Evolutionary conservation across 2,888 invertebrate species (phyloP).

Genomic region (Craniophora ligustri): DNA sequence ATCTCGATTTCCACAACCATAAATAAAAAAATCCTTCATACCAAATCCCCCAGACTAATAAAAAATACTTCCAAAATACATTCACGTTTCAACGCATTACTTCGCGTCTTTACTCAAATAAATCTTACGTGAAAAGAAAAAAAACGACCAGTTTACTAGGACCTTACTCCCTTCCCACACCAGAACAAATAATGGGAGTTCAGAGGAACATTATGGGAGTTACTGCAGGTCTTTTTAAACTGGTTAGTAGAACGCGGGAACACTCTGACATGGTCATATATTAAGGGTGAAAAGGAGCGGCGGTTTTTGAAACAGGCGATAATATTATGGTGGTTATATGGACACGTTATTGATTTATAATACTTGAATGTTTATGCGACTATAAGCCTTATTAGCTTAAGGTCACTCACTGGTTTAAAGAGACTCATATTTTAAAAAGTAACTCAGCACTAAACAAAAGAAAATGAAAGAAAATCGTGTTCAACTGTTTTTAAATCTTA

Average conservation of each 20-base stretch:
- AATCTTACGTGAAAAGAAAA: conserved; percentile 52
- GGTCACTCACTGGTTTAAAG: no score
- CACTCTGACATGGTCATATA: conserved; percentile 42
- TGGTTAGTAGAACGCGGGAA: conserved; percentile 23
- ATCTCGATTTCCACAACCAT: no score
- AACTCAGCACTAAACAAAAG: no score
- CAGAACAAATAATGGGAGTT: background rate
- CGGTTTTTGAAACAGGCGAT: conserved; percentile 18
- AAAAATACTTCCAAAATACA: conserved; percentile 33
- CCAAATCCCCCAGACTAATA: background rate
- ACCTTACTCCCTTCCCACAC: conserved; percentile 15
- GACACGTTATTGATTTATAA: background rate
- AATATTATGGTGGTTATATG: background rate
- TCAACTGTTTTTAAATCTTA: no score
- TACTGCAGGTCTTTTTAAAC: conserved; percentile 12
- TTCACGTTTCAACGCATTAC: conserved; percentile 55
- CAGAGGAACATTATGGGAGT: conserved; percentile 3
- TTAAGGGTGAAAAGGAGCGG: conserved; percentile 19
- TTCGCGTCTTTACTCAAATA: conserved; percentile 55
- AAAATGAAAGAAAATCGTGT: no score
- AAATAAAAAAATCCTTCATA: background rate
- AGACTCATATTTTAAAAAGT: no score
- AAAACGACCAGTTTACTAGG: conserved; percentile 32
- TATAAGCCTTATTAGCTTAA: no score
- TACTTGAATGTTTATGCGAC: no score